These are phyloP conservation scores for Melanophora roralis DNA, from an alignment of 2,888 invertebrate genomes.

Conservation along the genomic window DNA sequence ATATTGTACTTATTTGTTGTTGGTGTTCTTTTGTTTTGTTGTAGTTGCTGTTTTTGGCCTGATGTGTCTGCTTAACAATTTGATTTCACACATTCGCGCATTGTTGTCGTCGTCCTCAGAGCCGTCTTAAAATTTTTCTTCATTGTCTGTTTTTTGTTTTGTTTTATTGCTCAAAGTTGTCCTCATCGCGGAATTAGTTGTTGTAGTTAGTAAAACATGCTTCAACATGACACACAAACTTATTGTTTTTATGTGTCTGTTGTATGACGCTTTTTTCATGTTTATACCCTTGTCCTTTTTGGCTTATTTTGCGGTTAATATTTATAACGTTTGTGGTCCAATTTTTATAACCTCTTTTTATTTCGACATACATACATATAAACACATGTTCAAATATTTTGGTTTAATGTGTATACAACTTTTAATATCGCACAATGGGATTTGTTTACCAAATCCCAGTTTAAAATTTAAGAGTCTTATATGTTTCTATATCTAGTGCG, in stretches of 20 bases:
- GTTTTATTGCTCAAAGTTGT: conserved; percentile 32
- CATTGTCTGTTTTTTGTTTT: conserved; percentile 9
- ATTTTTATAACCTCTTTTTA: conserved; percentile 64
- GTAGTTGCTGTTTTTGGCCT: conserved; percentile 24
- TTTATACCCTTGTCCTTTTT: conserved; percentile 55
- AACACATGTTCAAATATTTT: not conserved
- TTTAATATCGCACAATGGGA: conserved; percentile 20
- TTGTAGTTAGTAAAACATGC: conserved; percentile 75
- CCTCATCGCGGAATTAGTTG: conserved; percentile 64
- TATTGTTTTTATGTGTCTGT: conserved; percentile 5
- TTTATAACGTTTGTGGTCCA: conserved; percentile 72
- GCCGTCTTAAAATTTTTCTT: not conserved
- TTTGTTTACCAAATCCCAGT: not conserved
- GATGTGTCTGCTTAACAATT: conserved; percentile 69
- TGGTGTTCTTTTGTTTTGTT: conserved; percentile 22
- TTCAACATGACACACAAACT: conserved; percentile 57
- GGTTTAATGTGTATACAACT: not conserved
- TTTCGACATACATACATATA: not conserved
- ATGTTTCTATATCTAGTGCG: no score
- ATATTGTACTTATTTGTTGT: conserved; percentile 67
- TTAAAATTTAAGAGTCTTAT: no score
- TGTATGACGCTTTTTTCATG: conserved; percentile 48
- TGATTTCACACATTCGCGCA: conserved; percentile 67
- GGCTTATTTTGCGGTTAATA: conserved; percentile 57
- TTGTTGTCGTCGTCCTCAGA: conserved; percentile 42